Evolutionary conservation across 2,113 vertebrate genomes (phyloP).

Genomic region (Larimichthys polyactis): DNA sequence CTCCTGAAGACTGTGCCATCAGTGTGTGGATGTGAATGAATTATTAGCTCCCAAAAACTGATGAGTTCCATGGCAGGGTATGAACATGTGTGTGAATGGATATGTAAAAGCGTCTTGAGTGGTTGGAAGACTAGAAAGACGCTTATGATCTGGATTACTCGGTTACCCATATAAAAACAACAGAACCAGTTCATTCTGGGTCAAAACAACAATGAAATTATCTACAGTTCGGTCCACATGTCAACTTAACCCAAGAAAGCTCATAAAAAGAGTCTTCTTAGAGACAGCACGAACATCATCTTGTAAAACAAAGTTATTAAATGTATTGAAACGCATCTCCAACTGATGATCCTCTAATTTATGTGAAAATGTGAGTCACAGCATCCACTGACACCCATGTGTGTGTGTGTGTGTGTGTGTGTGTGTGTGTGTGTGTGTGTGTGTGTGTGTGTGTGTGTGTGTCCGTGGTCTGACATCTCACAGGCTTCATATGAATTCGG

Average conservation of each 20-base stretch:
- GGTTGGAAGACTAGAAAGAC: too few species aligned
- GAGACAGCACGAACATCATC: not conserved
- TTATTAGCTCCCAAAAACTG: too few species aligned
- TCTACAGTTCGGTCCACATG: not conserved
- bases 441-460: too few species aligned
- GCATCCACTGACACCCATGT: not conserved
- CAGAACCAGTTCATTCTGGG: not conserved
- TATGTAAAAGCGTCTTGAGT: too few species aligned
- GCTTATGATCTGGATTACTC: not conserved
- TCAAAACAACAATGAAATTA: not conserved
- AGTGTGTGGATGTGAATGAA: too few species aligned
- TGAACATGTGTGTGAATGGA: too few species aligned
- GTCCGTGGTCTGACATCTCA: constrained; percentile 6
- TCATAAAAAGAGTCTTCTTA: not conserved
- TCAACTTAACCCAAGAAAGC: not conserved
- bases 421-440: too few species aligned
- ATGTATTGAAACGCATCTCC: not conserved
- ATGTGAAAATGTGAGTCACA: not conserved
- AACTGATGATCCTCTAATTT: not conserved
- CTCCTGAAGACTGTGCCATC: too few species aligned
- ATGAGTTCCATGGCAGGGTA: too few species aligned
- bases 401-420: too few species aligned
- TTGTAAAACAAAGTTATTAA: not conserved
- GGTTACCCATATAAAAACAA: not conserved
- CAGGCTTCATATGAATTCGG: constrained; percentile 17